A percentile compares a stretch with the other conserved stretches of the same genome.
Evolutionary conservation across 2,113 vertebrate species (phyloP).

Genomic region (Pollachius pollachius): DNA sequence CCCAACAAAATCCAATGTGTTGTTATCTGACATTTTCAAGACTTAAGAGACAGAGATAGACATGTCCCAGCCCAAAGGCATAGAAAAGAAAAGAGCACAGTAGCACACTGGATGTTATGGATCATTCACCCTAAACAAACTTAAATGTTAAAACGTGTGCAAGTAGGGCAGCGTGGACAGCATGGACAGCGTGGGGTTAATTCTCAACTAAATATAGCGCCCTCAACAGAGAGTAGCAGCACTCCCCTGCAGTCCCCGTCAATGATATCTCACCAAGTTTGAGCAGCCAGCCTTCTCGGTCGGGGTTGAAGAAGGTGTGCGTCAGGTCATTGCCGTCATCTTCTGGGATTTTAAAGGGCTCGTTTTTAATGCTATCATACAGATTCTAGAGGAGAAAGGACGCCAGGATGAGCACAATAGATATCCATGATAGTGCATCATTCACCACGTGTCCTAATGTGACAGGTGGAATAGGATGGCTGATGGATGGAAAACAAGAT

Average conservation of each 20-base stretch:
- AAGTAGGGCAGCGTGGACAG: too few relatives aligned
- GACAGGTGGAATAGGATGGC: neutral
- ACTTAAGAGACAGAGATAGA: constrained; percentile 26
- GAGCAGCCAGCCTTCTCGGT: constrained; percentile 90
- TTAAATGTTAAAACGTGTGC: too few relatives aligned
- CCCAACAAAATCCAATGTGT: constrained; percentile 17
- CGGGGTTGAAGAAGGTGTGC: constrained; percentile 91
- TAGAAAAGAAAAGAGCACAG: constrained; percentile 17
- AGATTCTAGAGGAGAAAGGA: constrained; percentile 77
- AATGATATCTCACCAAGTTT: constrained; percentile 80
- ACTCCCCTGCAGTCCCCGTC: neutral
- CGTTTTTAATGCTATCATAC: constrained; percentile 90
- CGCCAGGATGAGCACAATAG: neutral
- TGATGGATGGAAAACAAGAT: neutral
- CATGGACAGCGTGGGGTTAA: neutral
- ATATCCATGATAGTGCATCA: neutral
- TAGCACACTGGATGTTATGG: neutral
- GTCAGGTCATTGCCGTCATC: constrained; percentile 92
- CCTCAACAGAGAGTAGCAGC: neutral
- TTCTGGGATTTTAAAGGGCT: constrained; percentile 92
- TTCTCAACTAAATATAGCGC: neutral
- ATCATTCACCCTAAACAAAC: too few relatives aligned
- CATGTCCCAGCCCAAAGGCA: constrained; percentile 37
- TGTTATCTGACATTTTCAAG: constrained; percentile 1
- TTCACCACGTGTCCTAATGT: neutral